A percentile compares a stretch with the other conserved stretches of the same genome.
These are phyloP conservation scores for Mythimna pallens DNA, from an alignment of 2,888 invertebrate genomes.

Conservation along the genomic window DNA sequence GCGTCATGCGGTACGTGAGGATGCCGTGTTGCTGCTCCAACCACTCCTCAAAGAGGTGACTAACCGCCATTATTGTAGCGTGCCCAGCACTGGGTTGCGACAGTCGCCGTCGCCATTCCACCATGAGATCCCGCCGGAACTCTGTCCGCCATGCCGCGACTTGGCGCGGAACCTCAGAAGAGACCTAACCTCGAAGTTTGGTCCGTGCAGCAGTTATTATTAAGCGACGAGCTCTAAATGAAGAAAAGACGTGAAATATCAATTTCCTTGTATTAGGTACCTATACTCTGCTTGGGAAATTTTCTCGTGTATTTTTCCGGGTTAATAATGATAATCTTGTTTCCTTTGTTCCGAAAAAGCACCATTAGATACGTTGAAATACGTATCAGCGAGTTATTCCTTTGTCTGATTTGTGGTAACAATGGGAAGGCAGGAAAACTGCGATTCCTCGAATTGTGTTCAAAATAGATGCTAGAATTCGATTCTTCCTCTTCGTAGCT, in stretches of 20 bases:
- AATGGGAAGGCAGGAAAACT: background rate
- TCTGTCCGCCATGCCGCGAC: no score
- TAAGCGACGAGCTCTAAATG: background rate
- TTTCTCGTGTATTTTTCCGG: conserved; percentile 3
- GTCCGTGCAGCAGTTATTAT: no score
- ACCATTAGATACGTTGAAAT: background rate
- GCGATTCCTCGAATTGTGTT: background rate
- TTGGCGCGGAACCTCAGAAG: no score
- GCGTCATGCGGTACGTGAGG: no score
- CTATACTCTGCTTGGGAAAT: background rate
- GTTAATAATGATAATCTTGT: conserved; percentile 10
- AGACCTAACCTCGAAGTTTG: no score
- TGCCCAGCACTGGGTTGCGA: no score
- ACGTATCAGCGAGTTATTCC: conserved; percentile 4
- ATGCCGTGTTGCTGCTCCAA: no score
- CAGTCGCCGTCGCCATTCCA: no score
- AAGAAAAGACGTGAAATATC: background rate
- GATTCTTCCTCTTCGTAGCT: background rate
- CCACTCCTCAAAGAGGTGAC: no score
- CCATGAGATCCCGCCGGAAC: no score
- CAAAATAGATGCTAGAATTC: background rate
- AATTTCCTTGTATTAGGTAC: background rate
- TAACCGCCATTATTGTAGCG: no score
- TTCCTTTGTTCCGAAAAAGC: conserved; percentile 7
- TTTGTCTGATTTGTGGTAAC: background rate